These are phyloP conservation scores for Mastomys coucha DNA, from an alignment of 2,113 vertebrate genomes.

Conservation along the genomic window DNA sequence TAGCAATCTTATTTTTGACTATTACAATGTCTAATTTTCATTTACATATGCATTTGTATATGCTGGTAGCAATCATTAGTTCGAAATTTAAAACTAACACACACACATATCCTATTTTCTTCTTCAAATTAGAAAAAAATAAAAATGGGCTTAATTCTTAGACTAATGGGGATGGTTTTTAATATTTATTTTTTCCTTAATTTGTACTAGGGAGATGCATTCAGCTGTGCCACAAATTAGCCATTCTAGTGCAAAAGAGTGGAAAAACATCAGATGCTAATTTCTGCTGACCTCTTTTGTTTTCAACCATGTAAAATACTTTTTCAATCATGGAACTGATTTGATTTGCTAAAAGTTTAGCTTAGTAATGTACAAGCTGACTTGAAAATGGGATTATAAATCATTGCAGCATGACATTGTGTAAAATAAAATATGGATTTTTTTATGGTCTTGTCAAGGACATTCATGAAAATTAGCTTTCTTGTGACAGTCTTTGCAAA, in stretches of 20 bases:
- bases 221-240: slow-evolving; percentile 49
- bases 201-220: slow-evolving; percentile 26
- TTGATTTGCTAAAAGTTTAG: slow-evolving; percentile 65
- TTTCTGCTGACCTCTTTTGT: slow-evolving; percentile 66
- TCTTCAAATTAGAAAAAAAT: slow-evolving; percentile 6
- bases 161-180: background rate
- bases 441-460: slow-evolving; percentile 44
- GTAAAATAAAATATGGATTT: slow-evolving; percentile 64
- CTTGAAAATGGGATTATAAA: slow-evolving; percentile 64
- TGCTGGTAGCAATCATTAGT: background rate
- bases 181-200: background rate
- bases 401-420: slow-evolving; percentile 57
- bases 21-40: background rate
- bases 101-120: background rate
- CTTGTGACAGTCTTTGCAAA: slow-evolving; percentile 14
- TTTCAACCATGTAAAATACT: slow-evolving; percentile 62
- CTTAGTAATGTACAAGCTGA: slow-evolving; percentile 59
- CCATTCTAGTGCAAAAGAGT: slow-evolving; percentile 56
- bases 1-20: background rate
- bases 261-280: slow-evolving; percentile 65
- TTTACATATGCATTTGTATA: background rate
- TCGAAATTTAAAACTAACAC: slow-evolving; percentile 44
- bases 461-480: slow-evolving; percentile 65
- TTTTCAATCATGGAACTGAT: slow-evolving; percentile 63
- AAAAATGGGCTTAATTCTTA: slow-evolving; percentile 16